Evolutionary conservation across 2,113 vertebrate genomes (phyloP).

Genomic region (Cyphomyrus plagiostoma): DNA sequence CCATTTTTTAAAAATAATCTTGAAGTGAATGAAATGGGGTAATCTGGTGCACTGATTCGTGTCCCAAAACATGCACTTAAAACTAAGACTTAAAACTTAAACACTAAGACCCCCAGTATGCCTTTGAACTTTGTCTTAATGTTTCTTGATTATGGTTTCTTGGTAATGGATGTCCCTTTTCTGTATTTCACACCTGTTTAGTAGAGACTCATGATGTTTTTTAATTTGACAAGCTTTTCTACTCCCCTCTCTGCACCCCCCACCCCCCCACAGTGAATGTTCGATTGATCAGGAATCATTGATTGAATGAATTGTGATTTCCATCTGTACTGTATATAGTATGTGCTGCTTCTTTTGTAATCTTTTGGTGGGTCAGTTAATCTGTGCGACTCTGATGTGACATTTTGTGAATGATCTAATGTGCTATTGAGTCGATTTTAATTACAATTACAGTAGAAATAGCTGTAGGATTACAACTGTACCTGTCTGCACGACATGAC

Average conservation of each 20-base stretch:
- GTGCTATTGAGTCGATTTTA: not conserved
- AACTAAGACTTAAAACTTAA: no score
- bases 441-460: not conserved
- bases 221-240: not conserved
- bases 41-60: not conserved
- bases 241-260: no score
- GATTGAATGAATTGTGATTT: not conserved
- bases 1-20: not conserved
- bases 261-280: no score
- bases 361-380: not conserved
- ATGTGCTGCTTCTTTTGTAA: not conserved
- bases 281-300: not conserved
- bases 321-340: not conserved
- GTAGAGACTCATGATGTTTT: not conserved
- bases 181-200: not conserved
- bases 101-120: not conserved
- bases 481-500: not conserved
- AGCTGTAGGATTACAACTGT: not conserved
- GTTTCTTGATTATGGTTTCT: not conserved
- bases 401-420: not conserved
- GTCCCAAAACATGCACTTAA: not conserved
- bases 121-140: not conserved
- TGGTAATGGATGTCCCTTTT: not conserved
- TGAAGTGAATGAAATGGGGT: not conserved
- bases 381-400: not conserved